Conservation (phyloP, 2,113 vertebrate species). For the Hippolais icterina region DNA sequence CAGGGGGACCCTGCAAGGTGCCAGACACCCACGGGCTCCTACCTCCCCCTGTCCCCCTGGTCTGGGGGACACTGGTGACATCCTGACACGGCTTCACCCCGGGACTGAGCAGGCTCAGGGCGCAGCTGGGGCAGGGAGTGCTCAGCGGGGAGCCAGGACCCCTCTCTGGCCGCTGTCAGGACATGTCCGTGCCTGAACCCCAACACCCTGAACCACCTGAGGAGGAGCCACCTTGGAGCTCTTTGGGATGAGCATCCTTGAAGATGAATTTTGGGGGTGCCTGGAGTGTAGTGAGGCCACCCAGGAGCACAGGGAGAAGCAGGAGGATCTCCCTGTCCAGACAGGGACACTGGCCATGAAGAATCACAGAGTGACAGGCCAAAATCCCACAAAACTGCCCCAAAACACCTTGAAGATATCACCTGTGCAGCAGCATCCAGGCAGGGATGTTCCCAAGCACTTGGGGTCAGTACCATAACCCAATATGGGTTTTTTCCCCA, state of each 20-base stretch:
- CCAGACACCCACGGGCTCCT: background rate
- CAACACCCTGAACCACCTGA: accelerated
- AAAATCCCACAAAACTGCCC: background rate
- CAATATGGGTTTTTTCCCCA: accelerated
- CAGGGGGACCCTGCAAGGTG: background rate
- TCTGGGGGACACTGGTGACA: accelerated
- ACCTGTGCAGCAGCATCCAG: accelerated
- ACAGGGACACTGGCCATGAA: background rate
- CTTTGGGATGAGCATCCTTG: background rate
- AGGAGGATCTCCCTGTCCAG: too few relatives aligned
- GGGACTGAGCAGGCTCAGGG: background rate
- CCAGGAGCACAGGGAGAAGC: accelerated
- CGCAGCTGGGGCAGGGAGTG: background rate
- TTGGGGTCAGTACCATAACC: accelerated
- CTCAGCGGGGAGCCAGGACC: background rate
- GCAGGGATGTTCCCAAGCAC: accelerated
- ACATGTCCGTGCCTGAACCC: background rate
- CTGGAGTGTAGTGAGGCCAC: accelerated
- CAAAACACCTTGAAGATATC: accelerated
- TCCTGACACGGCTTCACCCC: accelerated
- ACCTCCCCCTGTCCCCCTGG: accelerated
- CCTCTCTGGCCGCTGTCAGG: accelerated
- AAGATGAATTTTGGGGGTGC: background rate
- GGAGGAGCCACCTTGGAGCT: background rate
- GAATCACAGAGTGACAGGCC: background rate